These are phyloP conservation scores for Amphilophus citrinellus DNA, from an alignment of 2,113 vertebrate genomes.

Conservation along the genomic window DNA sequence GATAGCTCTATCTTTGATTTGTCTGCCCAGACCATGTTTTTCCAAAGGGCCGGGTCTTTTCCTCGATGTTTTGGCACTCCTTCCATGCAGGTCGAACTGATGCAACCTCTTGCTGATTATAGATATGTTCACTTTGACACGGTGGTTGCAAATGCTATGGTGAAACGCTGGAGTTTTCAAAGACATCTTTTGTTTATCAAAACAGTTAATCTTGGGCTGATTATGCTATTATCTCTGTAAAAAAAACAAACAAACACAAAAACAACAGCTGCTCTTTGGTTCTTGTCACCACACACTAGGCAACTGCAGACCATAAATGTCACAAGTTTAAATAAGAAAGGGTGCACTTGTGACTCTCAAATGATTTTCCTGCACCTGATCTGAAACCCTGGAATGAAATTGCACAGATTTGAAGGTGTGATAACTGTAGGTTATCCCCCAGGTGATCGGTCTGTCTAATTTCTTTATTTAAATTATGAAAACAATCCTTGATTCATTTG, in stretches of 20 bases:
- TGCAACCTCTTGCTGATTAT: background rate
- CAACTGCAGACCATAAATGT: background rate
- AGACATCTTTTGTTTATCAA: background rate
- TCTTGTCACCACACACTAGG: background rate
- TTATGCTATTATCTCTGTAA: background rate
- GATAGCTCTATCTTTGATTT: background rate
- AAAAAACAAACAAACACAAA: background rate
- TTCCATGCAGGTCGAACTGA: background rate
- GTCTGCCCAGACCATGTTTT: background rate
- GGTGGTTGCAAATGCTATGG: background rate
- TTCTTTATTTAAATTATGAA: conserved; percentile 4
- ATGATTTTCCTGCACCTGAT: background rate
- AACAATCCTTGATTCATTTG: background rate
- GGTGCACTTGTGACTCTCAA: background rate
- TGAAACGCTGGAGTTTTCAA: background rate
- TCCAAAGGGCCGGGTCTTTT: background rate
- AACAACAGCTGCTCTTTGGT: fast-evolving
- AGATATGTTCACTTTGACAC: background rate
- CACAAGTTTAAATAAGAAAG: background rate
- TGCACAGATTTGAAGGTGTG: background rate
- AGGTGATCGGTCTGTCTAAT: background rate
- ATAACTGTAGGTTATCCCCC: background rate
- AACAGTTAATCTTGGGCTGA: background rate
- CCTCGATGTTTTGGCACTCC: background rate
- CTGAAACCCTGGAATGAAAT: background rate